Evolutionary conservation across 2,888 invertebrate species (phyloP).

Genomic region (Lepetodrilus schrolli): DNA sequence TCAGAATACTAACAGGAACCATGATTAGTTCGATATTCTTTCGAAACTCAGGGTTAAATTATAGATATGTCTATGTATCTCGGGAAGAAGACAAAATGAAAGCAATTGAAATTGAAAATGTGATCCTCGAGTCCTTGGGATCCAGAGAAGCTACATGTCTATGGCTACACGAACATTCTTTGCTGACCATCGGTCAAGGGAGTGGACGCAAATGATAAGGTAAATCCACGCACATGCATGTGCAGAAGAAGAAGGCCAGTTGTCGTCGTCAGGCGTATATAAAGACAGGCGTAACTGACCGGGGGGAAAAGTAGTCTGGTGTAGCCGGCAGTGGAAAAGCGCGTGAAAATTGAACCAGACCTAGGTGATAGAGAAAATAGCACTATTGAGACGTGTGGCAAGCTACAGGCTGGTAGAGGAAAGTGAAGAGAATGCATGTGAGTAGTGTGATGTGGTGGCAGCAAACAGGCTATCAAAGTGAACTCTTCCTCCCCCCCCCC

Average conservation of each 20-base stretch:
- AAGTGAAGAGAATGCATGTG: conserved; percentile 9
- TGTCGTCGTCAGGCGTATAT: neutral
- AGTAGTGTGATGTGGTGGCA: neutral
- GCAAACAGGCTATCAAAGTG: neutral
- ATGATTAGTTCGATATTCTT: no score
- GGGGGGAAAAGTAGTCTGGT: neutral
- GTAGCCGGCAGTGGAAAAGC: neutral
- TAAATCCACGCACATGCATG: conserved; percentile 7
- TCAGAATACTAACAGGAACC: neutral
- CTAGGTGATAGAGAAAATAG: neutral
- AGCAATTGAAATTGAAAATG: neutral
- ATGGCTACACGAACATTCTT: neutral
- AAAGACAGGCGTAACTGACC: neutral
- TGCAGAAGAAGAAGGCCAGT: neutral
- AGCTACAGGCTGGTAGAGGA: neutral
- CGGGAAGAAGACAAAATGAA: no score
- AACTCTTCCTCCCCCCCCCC: neutral
- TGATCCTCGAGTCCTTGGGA: neutral
- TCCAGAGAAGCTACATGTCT: neutral
- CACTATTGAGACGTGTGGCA: neutral
- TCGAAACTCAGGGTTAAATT: no score
- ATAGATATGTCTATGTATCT: neutral
- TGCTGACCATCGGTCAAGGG: neutral
- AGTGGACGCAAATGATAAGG: neutral
- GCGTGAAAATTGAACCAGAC: neutral